Evolutionary conservation across 2,113 vertebrate genomes (phyloP).

Genomic region (Ranitomeya imitator): DNA sequence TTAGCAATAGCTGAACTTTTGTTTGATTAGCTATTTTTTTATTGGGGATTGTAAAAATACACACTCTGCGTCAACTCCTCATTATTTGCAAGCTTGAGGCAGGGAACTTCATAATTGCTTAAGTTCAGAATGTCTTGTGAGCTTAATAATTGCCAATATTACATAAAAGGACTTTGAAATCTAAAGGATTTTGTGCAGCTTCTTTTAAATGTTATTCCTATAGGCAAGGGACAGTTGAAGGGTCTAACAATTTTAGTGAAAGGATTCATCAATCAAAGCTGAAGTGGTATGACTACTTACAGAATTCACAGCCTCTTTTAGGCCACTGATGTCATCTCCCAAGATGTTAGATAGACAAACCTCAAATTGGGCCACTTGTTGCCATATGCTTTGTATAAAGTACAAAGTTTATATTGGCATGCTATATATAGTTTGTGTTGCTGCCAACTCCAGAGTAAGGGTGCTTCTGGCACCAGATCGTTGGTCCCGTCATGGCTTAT

Average conservation of each 20-base stretch:
- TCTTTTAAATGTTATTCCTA: not conserved
- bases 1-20: conserved; percentile 9
- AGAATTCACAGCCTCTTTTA: not conserved
- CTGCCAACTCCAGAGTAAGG: no score
- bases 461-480: no score
- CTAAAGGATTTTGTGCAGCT: not conserved
- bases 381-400: no score
- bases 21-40: not conserved
- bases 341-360: no score
- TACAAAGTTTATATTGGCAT: no score
- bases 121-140: conserved; percentile 17
- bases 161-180: not conserved
- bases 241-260: not conserved
- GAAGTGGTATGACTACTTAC: not conserved
- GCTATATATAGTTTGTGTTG: no score
- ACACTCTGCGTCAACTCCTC: conserved; percentile 13
- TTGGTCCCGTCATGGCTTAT: no score
- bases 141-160: not conserved
- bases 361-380: no score
- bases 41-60: conserved; percentile 20
- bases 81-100: conserved; percentile 14
- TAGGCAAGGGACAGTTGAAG: not conserved
- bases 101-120: conserved; percentile 25
- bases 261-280: not conserved
- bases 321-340: no score